Conservation (phyloP, 2,888 invertebrate genomes). For the Gastrophysa polygoni region DNA sequence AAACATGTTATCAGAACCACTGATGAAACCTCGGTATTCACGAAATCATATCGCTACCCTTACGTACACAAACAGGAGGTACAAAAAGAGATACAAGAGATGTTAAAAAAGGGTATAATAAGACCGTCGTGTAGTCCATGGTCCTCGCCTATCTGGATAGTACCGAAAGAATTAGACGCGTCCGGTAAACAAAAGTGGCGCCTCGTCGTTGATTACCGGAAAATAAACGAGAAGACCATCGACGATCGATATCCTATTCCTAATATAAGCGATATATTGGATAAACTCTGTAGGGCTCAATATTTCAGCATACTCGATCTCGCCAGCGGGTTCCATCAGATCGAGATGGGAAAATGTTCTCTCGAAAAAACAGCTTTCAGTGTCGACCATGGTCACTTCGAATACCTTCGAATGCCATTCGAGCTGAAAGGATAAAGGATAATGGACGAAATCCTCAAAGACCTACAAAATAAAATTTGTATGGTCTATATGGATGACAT, state of each 20-base stretch:
- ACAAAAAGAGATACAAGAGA: slow-evolving; percentile 14
- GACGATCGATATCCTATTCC: slow-evolving; percentile 13
- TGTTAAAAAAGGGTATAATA: slow-evolving; percentile 13
- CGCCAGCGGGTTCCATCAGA: slow-evolving; percentile 25
- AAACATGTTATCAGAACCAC: no score
- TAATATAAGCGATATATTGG: slow-evolving; percentile 17
- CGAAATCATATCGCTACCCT: slow-evolving; percentile 15
- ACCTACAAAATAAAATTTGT: slow-evolving; percentile 9
- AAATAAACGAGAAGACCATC: slow-evolving; percentile 14
- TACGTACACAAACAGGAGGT: slow-evolving; percentile 18
- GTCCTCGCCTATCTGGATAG: slow-evolving; percentile 20
- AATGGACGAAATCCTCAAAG: slow-evolving; percentile 26
- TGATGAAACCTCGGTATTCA: slow-evolving; percentile 16
- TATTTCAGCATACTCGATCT: slow-evolving; percentile 14
- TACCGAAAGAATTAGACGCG: slow-evolving; percentile 21
- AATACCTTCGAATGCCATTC: slow-evolving; percentile 21
- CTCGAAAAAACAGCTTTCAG: slow-evolving; percentile 26
- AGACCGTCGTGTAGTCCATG: slow-evolving; percentile 19
- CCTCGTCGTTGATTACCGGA: slow-evolving; percentile 4
- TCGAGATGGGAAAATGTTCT: slow-evolving; percentile 18
- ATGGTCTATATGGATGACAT: slow-evolving; percentile 17
- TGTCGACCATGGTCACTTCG: slow-evolving; percentile 15
- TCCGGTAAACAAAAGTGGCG: slow-evolving; percentile 17
- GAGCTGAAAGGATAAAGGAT: slow-evolving; percentile 25
- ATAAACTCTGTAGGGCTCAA: slow-evolving; percentile 10